A percentile compares a stretch with the other conserved stretches of the same genome.
phyloP scores from a whole-genome alignment of 1,140 invertebrate species.

The Harlomillsia oculata region DNA sequence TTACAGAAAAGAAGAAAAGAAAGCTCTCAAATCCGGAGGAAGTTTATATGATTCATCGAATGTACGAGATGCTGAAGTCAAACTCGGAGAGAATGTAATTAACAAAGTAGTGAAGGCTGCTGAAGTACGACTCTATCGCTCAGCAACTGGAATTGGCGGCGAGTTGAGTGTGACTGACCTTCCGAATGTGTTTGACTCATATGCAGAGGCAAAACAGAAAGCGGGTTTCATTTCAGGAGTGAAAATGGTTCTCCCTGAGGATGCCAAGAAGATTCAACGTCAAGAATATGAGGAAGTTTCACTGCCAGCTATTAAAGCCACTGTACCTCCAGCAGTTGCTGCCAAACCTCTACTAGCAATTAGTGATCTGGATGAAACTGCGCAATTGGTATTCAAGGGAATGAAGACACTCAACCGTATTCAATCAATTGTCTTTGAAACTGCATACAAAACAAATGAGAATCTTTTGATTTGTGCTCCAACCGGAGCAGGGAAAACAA shows the following conservation, averaged over 20 bases:
- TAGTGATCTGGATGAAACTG: slow-evolving; percentile 67
- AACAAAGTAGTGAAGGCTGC: slow-evolving; percentile 47
- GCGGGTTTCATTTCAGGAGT: slow-evolving; percentile 65
- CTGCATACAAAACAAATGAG: slow-evolving; percentile 80
- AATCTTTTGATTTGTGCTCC: slow-evolving; percentile 94
- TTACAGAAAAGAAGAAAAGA: slow-evolving; percentile 81
- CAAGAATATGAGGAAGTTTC: slow-evolving; percentile 74
- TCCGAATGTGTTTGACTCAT: slow-evolving; percentile 15
- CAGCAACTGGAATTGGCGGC: slow-evolving; percentile 7
- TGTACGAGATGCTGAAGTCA: slow-evolving; percentile 12
- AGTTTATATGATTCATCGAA: slow-evolving; percentile 31
- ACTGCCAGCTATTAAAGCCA: slow-evolving; percentile 58
- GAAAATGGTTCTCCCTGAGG: slow-evolving; percentile 69
- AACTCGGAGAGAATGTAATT: slow-evolving; percentile 30
- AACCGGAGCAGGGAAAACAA: slow-evolving; percentile 93
- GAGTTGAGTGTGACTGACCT: slow-evolving; percentile 4
- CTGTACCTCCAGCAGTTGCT: slow-evolving; percentile 52
- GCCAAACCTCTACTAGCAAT: slow-evolving; percentile 61
- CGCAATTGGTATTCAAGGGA: slow-evolving; percentile 74
- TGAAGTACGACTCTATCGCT: slow-evolving; percentile 28
- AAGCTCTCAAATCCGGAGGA: slow-evolving; percentile 50
- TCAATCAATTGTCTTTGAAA: slow-evolving; percentile 88
- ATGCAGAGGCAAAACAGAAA: slow-evolving; percentile 54
- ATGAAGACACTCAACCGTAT: slow-evolving; percentile 83
- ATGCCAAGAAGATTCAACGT: slow-evolving; percentile 57